A percentile compares a stretch with the other conserved stretches of the same genome.
Conservation (phyloP, 2,797 vertebrate species). For the Chelon labrosus region DNA sequence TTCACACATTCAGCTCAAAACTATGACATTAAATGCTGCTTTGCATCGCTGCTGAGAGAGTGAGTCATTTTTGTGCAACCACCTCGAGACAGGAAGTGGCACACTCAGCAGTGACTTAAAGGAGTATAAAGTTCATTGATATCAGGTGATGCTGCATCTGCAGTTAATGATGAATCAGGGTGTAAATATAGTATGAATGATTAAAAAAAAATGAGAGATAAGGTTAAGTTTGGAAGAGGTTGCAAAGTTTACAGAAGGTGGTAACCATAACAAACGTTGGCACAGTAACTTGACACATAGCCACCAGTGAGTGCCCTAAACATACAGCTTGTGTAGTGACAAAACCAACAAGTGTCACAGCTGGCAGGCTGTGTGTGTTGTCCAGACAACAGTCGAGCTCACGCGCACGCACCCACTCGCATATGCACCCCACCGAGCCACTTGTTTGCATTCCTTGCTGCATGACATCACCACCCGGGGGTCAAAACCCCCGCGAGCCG, state of each 20-base stretch:
- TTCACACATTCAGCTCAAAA: conserved; percentile 54
- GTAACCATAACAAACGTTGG: conserved; percentile 47
- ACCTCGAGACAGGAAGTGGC: conserved; percentile 61
- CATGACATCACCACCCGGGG: conserved; percentile 78
- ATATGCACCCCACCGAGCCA: conserved; percentile 34
- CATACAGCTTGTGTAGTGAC: conserved; percentile 57
- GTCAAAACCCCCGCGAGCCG: conserved; percentile 47
- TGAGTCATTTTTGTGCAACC: conserved; percentile 60
- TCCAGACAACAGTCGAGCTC: conserved; percentile 67
- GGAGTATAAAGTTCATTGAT: conserved; percentile 16
- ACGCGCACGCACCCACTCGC: neutral
- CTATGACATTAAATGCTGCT: conserved; percentile 30
- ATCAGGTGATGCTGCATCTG: neutral
- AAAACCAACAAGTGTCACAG: conserved; percentile 78
- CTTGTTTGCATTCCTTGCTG: conserved; percentile 79
- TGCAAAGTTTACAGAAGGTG: conserved; percentile 12
- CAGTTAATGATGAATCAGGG: neutral
- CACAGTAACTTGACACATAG: conserved; percentile 45
- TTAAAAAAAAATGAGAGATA: neutral
- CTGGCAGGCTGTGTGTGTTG: conserved; percentile 76
- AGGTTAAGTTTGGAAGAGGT: neutral
- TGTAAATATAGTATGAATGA: neutral
- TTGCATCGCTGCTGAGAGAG: conserved; percentile 43
- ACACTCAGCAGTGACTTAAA: conserved; percentile 37
- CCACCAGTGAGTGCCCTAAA: conserved; percentile 49